Conservation (phyloP, 2,113 vertebrate genomes). For the Apaloderma vittatum region DNA sequence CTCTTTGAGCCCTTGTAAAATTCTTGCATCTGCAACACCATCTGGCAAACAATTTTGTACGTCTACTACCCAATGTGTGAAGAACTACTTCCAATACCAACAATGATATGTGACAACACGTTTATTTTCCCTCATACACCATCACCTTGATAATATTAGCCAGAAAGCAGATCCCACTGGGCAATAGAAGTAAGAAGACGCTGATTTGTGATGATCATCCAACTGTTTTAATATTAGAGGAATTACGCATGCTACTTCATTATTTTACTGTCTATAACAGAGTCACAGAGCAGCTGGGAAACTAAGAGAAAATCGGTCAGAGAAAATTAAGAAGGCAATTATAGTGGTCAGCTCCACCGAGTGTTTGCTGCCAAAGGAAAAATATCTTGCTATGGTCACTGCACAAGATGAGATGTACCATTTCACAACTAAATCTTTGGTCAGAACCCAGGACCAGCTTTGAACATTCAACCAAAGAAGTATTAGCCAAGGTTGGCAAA, state of each 20-base stretch:
- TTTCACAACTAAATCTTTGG: background rate
- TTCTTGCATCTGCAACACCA: constrained; percentile 43
- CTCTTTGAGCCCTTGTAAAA: background rate
- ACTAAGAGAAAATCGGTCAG: background rate
- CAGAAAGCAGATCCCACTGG: background rate
- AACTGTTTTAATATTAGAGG: background rate
- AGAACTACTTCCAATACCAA: background rate
- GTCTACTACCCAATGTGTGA: background rate
- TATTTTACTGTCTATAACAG: background rate
- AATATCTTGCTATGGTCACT: background rate
- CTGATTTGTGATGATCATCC: background rate
- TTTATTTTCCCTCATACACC: background rate
- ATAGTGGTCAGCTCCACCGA: background rate
- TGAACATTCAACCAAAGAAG: background rate
- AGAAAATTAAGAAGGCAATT: background rate
- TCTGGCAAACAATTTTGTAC: background rate
- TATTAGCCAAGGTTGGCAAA: background rate
- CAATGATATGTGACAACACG: background rate
- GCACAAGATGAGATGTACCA: background rate
- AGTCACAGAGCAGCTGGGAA: background rate
- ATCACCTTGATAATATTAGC: background rate
- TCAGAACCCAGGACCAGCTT: background rate
- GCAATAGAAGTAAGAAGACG: background rate
- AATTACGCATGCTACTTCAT: background rate
- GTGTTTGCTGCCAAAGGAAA: background rate